Percentiles rank a stretch among this genome's conserved stretches.
phyloP scores from a whole-genome alignment of 2,888 invertebrate genomes.

The Corythucha ciliata region DNA sequence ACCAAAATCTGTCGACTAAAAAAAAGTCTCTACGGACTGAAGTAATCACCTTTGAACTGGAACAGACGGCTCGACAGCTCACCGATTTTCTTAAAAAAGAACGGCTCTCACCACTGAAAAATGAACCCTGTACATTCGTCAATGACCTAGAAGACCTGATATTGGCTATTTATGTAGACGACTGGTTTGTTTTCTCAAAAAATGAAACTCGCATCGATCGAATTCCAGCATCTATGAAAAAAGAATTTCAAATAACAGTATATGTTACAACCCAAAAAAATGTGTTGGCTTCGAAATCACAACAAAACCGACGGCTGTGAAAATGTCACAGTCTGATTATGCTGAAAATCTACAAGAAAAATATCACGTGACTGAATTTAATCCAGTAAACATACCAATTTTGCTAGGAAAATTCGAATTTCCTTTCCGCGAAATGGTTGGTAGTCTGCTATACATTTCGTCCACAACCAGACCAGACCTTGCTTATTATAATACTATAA shows the following conservation, averaged over 20 bases:
- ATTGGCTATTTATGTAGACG: constrained; percentile 15
- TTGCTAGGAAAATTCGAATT: too few species aligned
- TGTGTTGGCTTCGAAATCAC: constrained; percentile 5
- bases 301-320: too few species aligned
- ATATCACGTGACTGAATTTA: too few species aligned
- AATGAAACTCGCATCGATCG: not conserved
- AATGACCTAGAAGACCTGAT: constrained; percentile 1
- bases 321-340: not conserved
- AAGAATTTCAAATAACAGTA: constrained; percentile 8
- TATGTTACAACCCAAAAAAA: not conserved
- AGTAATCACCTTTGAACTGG: constrained; percentile 9
- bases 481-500: not conserved
- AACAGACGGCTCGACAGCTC: constrained; percentile 6
- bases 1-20: constrained; percentile 14
- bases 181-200: not conserved
- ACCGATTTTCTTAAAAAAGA: not conserved
- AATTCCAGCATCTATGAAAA: not conserved
- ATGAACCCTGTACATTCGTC: constrained; percentile 9
- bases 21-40: constrained; percentile 13
- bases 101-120: constrained; percentile 7
- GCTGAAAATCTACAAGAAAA: not conserved
- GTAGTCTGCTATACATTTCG: constrained; percentile 3
- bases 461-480: constrained; percentile 7
- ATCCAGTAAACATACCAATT: too few species aligned
- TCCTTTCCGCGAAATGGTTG: too few species aligned